Percentiles rank a stretch among this genome's conserved stretches.
phyloP scores from a whole-genome alignment of 2,797 vertebrate genomes.

The Pogonophryne albipinna region DNA sequence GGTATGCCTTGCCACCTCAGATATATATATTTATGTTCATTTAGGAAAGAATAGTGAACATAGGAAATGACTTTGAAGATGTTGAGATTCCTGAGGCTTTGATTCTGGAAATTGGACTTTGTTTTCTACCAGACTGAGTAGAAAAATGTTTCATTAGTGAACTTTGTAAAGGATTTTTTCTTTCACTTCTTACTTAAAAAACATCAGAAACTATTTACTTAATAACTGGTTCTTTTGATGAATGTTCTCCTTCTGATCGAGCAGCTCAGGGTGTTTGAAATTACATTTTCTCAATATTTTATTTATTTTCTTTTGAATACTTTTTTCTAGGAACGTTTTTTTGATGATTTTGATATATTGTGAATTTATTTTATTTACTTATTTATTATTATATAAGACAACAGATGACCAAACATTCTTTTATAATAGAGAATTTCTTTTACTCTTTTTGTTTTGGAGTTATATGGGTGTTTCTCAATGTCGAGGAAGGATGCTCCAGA shows the following conservation, averaged over 20 bases:
- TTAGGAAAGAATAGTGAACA: neutral
- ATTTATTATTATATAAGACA: too few species aligned
- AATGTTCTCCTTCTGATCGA: neutral
- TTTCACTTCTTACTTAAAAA: neutral
- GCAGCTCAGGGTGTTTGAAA: neutral
- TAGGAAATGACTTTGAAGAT: neutral
- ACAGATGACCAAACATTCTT: too few species aligned
- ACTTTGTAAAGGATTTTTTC: conserved; percentile 1
- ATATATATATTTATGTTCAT: neutral
- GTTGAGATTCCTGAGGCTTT: conserved; percentile 21
- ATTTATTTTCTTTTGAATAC: too few species aligned
- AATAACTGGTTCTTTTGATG: neutral
- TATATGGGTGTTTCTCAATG: too few species aligned
- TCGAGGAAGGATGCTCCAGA: too few species aligned
- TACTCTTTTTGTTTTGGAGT: too few species aligned
- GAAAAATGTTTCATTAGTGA: conserved; percentile 15
- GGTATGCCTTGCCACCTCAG: conserved; percentile 74
- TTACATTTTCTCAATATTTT: too few species aligned
- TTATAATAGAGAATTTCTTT: too few species aligned
- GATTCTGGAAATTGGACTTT: neutral
- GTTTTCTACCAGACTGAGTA: neutral
- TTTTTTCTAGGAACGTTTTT: too few species aligned
- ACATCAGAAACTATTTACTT: neutral
- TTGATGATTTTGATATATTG: too few species aligned
- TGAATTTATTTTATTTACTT: too few species aligned